Evolutionary conservation across 2,888 invertebrate genomes (phyloP), one percentile per base, ranked within the genome.

Genomic region (Abscondita cerata): DNA sequence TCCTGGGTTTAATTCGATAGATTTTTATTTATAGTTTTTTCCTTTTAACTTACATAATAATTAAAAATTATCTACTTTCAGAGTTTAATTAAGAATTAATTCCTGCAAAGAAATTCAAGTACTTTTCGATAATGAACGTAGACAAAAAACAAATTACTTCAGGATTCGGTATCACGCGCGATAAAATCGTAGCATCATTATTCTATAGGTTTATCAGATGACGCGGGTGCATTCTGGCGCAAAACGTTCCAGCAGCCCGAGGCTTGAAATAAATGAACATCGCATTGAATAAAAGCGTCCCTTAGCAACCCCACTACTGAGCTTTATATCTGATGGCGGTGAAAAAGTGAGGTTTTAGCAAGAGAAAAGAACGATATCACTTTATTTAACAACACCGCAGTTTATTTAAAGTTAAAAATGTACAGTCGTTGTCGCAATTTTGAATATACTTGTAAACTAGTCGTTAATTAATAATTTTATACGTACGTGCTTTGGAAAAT

Each of bases 201-300:
- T 65, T 67, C 65, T 50, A 57, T 61, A 64, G 60, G 62, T 65
- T 68, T 70, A 70, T 70, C 70, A 66, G 69, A 72, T 70, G 69
- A 68, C 68, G 67, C 62, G 63, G 66, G 68, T 70, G 70, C 69
- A 70, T 69, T 70, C 68, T 65, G 67, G 68, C 65, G 64, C 64
- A 62, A 65, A 70, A 67, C 69, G 64, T 63, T 66, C 59, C 64
- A 53, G 60, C 52, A 58, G 68, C 69, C 70, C 46, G 63, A 59
- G 70, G 73, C 70, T 60, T 47, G 67, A 71, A 73, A 72, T 70
- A 73, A 75, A 75, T 73, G 73, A 73, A 74, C 72, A 71, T 64
- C 70, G 72, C 73, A 75, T 73, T 73, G 73, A 73, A 73, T 73
- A 70, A 71, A 75, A 74, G 70, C 74, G 72, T 73, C 74, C 72